Percentiles rank a stretch among this genome's conserved stretches.
Evolutionary conservation across 2,888 invertebrate species (phyloP).

Genomic region (Epinotia ramella): DNA sequence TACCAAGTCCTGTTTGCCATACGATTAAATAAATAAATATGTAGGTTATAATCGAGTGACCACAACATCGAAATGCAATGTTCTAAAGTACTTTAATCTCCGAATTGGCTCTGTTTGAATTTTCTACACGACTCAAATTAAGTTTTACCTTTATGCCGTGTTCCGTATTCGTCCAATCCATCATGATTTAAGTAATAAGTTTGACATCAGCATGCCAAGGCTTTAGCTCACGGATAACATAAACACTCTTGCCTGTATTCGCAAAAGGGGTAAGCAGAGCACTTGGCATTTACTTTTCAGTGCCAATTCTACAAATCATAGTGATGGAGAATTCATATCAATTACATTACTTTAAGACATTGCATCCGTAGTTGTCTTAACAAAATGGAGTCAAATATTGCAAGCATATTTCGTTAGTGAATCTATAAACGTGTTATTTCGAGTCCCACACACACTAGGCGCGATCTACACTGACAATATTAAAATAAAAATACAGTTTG

Average conservation of each 20-base stretch:
- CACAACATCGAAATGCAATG: constrained; percentile 4
- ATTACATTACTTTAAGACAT: neutral
- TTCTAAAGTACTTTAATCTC: neutral
- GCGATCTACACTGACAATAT: constrained; percentile 30
- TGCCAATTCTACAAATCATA: too few species aligned
- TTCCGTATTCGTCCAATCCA: too few species aligned
- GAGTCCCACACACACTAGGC: constrained; percentile 18
- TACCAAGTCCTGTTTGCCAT: too few species aligned
- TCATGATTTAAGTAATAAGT: too few species aligned
- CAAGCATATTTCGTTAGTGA: constrained; percentile 37
- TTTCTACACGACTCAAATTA: too few species aligned
- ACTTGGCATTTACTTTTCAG: too few species aligned
- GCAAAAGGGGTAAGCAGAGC: too few species aligned
- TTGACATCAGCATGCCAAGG: too few species aligned
- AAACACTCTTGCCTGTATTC: too few species aligned
- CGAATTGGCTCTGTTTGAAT: neutral
- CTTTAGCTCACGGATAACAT: too few species aligned
- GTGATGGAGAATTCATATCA: too few species aligned
- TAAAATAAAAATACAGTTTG: neutral
- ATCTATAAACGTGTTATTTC: constrained; percentile 22
- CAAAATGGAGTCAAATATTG: constrained; percentile 27
- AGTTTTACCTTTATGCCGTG: too few species aligned
- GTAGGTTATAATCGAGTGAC: constrained; percentile 29
- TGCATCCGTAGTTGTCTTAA: constrained; percentile 9
- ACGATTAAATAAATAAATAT: neutral